Evolutionary conservation across 2,797 vertebrate species (phyloP).

Genomic region (Crax fasciolata): DNA sequence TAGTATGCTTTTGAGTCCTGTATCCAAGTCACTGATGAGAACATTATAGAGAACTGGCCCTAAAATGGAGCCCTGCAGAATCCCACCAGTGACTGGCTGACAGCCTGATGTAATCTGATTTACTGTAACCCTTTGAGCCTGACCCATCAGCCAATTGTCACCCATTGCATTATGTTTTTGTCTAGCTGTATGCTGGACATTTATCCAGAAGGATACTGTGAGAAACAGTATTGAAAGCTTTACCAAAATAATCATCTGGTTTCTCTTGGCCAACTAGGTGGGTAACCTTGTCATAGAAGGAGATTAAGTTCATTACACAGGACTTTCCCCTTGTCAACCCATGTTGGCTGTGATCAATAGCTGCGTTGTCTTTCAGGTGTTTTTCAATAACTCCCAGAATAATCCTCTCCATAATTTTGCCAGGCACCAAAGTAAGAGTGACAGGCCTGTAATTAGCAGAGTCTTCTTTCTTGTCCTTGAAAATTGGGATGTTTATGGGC

Average conservation of each 20-base stretch:
- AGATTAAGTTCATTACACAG: not conserved
- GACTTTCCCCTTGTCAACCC: not conserved
- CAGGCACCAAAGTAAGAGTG: not conserved
- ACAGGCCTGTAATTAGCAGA: not conserved
- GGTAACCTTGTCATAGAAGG: not conserved
- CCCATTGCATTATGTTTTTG: not conserved
- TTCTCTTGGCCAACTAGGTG: not conserved
- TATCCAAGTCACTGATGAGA: not conserved
- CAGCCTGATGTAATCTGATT: not conserved
- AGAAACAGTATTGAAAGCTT: not conserved
- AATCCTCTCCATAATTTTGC: not conserved
- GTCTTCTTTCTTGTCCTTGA: not conserved
- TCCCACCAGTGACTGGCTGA: not conserved
- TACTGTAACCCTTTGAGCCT: too few relatives aligned
- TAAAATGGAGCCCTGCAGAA: not conserved
- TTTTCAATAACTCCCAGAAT: not conserved
- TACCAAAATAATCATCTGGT: not conserved
- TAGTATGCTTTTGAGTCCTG: not conserved
- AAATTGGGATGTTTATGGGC: not conserved
- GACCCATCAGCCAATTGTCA: too few relatives aligned
- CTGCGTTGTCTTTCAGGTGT: not conserved
- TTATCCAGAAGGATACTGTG: not conserved
- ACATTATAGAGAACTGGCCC: not conserved
- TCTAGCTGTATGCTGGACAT: not conserved
- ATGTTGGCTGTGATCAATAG: not conserved